Evolutionary conservation across 2,113 vertebrate species (phyloP).

Genomic region (Tylochromis polylepis): DNA sequence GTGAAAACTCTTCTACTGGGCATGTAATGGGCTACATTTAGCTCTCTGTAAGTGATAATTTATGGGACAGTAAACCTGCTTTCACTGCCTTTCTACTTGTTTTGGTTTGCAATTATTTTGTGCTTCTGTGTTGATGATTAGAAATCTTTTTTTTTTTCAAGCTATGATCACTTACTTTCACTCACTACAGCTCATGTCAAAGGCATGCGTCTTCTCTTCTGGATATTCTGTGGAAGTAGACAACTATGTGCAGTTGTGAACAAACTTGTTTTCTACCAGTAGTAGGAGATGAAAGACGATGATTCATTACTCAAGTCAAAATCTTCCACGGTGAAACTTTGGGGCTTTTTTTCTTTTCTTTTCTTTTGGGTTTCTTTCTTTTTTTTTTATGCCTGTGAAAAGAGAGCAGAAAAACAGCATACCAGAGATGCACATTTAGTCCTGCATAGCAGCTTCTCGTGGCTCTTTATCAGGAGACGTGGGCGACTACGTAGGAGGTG

Average conservation of each 20-base stretch:
- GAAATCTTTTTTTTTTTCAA: neutral
- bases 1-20: neutral
- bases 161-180: neutral
- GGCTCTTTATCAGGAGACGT: conserved; percentile 49
- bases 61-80: neutral
- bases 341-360: neutral
- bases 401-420: neutral
- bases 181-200: neutral
- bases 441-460: conserved; percentile 40
- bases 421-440: conserved; percentile 24
- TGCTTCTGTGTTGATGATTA: neutral
- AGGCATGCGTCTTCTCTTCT: neutral
- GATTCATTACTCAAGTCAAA: neutral
- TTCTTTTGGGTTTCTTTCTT: neutral
- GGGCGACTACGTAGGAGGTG: conserved; percentile 61
- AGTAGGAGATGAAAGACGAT: neutral
- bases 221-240: neutral
- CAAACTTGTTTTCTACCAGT: neutral
- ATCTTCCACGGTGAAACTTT: neutral
- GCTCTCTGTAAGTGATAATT: neutral
- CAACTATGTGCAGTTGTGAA: neutral
- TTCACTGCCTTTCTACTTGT: neutral
- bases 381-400: neutral
- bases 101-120: neutral
- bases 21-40: neutral